Base-by-base conservation (phyloP, 2,113 vertebrate genomes). In the Coturnix japonica region DNA sequence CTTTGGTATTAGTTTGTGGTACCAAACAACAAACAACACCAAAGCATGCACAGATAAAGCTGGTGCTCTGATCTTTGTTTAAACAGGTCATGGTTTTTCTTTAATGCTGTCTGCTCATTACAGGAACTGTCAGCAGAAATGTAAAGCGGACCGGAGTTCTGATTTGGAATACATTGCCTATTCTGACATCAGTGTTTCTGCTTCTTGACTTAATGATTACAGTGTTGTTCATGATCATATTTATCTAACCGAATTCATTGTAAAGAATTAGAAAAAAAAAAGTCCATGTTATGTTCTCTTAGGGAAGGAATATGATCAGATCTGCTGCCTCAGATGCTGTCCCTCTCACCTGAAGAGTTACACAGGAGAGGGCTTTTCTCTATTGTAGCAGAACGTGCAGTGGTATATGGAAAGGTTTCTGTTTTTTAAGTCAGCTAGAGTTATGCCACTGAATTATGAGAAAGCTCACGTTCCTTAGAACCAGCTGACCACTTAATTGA, bases 21-120 rank as follows among this genome's bases (percentile, higher is more conserved):
- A 70, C 43, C 67, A 75, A 75, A 74, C 82, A 83, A 74, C 84
- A 90, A 84, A 81, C 65, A 81, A 78, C 65, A 72, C n/a, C 18
- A 80, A 61, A 83, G 65, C 75, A 44, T 18, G 47, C 72, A 61
- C 59, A 87, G 89, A 82, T 91, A 77, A 87, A 89, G 60, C 79
- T 80, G 35, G 47, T 1, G 11, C 84, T 94, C 84, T 91, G 84
- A 93, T 96, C 87, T 94, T 83, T 93, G 51, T 94, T 93, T 87
- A 93, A 94, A 85, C 90, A 93, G 83, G 81, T 94, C 81, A 80
- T 91, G 66, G 2, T 77, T 94, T 94, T 96, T 85, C 64, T 90
- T 95, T 91, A 89, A 88, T 66, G 46, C 69, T 85, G 53, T 13
- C 11, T 90, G 70, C 75, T 95, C 26, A 31, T 81, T 86, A 53